These are phyloP conservation scores for Drosophila histrio DNA, from an alignment of 2,888 invertebrate species.

Conservation along the genomic window DNA sequence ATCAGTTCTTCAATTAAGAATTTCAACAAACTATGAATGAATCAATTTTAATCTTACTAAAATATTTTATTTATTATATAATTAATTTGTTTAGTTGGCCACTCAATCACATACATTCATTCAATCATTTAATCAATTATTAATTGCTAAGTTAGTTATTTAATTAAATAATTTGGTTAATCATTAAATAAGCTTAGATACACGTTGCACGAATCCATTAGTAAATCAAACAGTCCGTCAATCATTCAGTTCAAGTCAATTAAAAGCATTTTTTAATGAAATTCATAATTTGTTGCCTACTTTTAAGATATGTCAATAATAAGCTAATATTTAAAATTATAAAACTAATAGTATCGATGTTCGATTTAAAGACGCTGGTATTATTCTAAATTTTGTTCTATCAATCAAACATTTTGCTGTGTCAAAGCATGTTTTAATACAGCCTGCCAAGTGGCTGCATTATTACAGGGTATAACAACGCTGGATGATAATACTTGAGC, in stretches of 20 bases:
- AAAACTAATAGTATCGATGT: too few relatives aligned
- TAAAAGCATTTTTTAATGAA: background rate
- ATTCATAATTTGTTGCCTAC: background rate
- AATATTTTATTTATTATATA: too few relatives aligned
- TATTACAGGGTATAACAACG: conserved; percentile 26
- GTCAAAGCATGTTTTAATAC: background rate
- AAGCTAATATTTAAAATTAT: too few relatives aligned
- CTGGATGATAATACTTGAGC: conserved; percentile 25
- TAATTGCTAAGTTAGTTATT: background rate
- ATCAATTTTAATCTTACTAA: too few relatives aligned
- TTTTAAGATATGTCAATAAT: too few relatives aligned
- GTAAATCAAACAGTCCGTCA: too few relatives aligned
- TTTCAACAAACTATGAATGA: too few relatives aligned
- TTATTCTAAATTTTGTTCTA: too few relatives aligned
- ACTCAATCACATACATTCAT: background rate
- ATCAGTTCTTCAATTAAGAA: background rate
- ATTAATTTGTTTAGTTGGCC: too few relatives aligned
- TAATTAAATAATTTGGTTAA: background rate
- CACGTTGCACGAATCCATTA: background rate
- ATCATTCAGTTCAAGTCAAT: background rate
- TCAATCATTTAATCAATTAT: background rate
- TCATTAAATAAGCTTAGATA: background rate
- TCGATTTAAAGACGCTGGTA: too few relatives aligned
- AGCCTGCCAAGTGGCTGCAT: background rate
- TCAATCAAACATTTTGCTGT: background rate